Evolutionary conservation across 2,797 vertebrate species (phyloP).

Genomic region (Pampus argenteus): DNA sequence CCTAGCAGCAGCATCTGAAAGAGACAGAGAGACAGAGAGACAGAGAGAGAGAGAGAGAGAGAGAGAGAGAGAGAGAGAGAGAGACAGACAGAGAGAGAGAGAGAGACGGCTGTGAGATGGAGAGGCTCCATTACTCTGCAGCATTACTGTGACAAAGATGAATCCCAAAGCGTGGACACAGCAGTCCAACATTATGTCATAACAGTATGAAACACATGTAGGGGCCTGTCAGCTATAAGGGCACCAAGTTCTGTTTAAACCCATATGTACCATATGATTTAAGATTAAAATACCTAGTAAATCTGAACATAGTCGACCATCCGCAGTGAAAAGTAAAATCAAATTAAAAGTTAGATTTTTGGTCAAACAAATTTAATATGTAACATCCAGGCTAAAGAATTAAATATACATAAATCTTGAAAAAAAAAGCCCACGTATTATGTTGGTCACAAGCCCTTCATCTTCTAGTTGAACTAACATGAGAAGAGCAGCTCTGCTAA

Average conservation of each 20-base stretch:
- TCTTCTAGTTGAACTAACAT: background rate
- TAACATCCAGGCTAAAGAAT: background rate
- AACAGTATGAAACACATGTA: constrained; percentile 60
- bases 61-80: constrained; percentile 34
- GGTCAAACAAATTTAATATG: background rate
- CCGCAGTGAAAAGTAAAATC: background rate
- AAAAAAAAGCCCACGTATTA: background rate
- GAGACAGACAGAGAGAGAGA: constrained; percentile 47
- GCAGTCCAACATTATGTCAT: constrained; percentile 64
- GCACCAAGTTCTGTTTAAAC: constrained; percentile 19
- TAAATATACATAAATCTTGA: background rate
- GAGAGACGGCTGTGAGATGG: constrained; percentile 19
- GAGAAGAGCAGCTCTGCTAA: background rate
- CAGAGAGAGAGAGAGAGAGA: constrained; percentile 41
- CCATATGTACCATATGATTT: background rate
- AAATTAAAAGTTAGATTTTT: background rate
- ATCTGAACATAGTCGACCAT: background rate
- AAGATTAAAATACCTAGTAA: background rate
- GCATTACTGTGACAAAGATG: constrained; percentile 59
- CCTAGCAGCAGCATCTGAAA: constrained; percentile 80
- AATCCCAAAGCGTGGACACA: constrained; percentile 46
- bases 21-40: constrained; percentile 41
- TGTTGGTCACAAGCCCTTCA: no score
- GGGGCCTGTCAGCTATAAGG: constrained; percentile 38
- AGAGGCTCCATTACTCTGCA: constrained; percentile 58